Evolutionary conservation across 2,113 vertebrate species (phyloP), one percentile per base, ranked within the genome.

Genomic region (Callipepla californica): DNA sequence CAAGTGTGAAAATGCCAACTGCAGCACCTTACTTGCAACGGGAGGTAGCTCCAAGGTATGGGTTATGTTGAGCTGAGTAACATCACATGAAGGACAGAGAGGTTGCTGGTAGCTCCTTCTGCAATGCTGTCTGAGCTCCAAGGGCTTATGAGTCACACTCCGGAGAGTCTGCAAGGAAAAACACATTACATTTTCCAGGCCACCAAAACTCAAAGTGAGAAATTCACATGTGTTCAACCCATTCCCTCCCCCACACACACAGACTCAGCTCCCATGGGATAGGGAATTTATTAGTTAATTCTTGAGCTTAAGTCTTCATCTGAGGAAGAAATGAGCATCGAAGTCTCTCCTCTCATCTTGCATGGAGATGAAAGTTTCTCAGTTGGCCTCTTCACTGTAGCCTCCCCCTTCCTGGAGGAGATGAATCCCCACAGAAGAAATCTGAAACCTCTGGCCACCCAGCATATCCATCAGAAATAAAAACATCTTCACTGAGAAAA

Each of bases 401-500:
- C 67, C 76, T 88, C 91, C 73, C 69, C 73, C 59, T 90, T 61
- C 70, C 72, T 95, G 75, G 69, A 89, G 90, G 55, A 83, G 55
- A 77, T 72, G 84, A 93, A 87, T 83, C 85, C 81, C 93, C 48
- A 72, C 75, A 94, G 83, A 87, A 78, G 83, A 96, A 96, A 95
- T 22, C 14, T 47, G 89, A 97, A 83, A 93, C 75, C 75, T 22
- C 88, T 51, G 96, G 75, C 91, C 93, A 92, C 94, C 92, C 90
- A 88, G 83, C 74, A 92, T 89, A 80, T 75, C 63, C 67, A 87
- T 86, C 92, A 87, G 85, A 89, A 75, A 90, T 82, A 73, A 96
- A 93, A 94, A 91, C 74, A 90, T 86, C 57, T 66, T 94, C 91
- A 77, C 89, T 89, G 81, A 83, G 94, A 93, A 97, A 95, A 90